Evolutionary conservation across 1,140 invertebrate genomes (phyloP), one percentile per base, ranked within the genome.

Genomic region (Bombus vancouverensis): DNA sequence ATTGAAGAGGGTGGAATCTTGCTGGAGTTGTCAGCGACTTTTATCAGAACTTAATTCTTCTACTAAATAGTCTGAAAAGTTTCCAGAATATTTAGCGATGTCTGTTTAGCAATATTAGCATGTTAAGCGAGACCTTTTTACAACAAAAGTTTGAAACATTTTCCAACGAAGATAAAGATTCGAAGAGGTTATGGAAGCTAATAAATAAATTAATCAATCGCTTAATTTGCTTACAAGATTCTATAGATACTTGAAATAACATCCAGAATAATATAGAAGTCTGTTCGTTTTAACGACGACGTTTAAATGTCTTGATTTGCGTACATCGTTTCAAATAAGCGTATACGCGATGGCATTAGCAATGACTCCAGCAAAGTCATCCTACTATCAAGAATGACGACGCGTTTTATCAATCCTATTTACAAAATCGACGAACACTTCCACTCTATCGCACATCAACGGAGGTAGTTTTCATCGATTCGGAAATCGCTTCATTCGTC

Each of bases 281-380:
- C 9, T 62, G 28, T n/a, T 62, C 0, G 57, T 12, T 28, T 68
- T 22, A 32, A 10, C 9, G 65, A 37, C 18, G 42, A 57, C 39
- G 75, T 76, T 75, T 81, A 72, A 70, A 57, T 73, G 74, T n/a
- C 42, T 39, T 42, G 39, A 18, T n/a, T 59, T 22, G 34, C 32
- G 72, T 37, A 68, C 42, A 86, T 88, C 82, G 53, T 70, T 25
- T 73, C 39, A 44, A 65, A 68, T 68, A 39, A 39, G 15, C 44
- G 66, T 59, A 88, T 73, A 68, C 32, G 57, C 66, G 37, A 66
- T 62, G 47, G 6, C 18, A 53, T 53, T 53, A 53, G 18, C 90
- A 89, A 92, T 90, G 81, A 88, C 85, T 73, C 70, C 80, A 75
- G 73, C 86, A 42, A 59, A 88, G 39, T 87, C 87, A 87, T 90